phyloP scores from a whole-genome alignment of 2,113 vertebrate genomes.

The Amphilophus citrinellus region DNA sequence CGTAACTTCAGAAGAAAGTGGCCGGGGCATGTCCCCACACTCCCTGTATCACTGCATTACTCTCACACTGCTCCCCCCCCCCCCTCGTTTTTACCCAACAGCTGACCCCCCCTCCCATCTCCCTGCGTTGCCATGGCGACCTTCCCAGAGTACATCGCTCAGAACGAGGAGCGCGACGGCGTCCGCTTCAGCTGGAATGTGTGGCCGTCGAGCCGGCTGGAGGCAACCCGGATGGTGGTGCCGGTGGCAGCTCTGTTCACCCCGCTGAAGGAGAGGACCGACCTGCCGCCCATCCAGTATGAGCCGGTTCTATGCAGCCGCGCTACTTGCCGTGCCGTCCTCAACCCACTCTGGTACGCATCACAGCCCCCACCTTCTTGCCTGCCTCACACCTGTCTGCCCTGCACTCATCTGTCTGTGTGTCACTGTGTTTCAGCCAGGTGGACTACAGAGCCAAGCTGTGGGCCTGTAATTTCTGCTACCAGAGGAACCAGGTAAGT shows the following conservation, averaged over 20 bases:
- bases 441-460: conserved; percentile 99
- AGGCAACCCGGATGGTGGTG: conserved; percentile 98
- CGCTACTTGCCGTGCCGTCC: conserved; percentile 94
- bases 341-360: conserved; percentile 95
- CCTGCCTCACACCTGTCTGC: neutral
- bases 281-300: conserved; percentile 96
- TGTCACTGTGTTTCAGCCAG: conserved; percentile 83
- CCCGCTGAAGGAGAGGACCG: conserved; percentile 90
- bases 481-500: conserved; percentile 94
- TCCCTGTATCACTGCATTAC: neutral
- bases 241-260: conserved; percentile 92
- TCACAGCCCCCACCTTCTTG: neutral
- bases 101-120: neutral
- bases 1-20: neutral
- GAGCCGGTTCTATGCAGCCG: conserved; percentile 96
- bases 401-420: neutral
- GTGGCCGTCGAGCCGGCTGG: conserved; percentile 96
- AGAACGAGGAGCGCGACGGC: conserved; percentile 97
- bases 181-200: conserved; percentile 99
- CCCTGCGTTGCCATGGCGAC: conserved; percentile 87
- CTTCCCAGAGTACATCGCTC: conserved; percentile 96
- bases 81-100: neutral
- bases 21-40: neutral
- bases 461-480: conserved; percentile 99
- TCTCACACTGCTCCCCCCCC: neutral